Percentiles rank a stretch among this genome's conserved stretches.
Conservation (phyloP, 1,140 invertebrate genomes). For the Kradibia gibbosae region DNA sequence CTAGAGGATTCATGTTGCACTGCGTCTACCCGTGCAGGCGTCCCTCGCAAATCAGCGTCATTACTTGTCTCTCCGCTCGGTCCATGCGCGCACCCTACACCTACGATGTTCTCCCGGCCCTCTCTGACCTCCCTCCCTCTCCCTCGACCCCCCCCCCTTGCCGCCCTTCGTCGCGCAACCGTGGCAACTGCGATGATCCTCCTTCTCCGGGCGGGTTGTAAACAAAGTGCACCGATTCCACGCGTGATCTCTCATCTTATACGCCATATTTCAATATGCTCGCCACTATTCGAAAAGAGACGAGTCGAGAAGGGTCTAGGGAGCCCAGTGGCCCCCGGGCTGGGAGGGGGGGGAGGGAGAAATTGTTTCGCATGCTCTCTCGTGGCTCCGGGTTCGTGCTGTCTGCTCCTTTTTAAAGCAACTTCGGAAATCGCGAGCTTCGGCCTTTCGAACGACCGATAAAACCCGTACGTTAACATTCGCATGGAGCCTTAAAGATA, state of each 20-base stretch:
- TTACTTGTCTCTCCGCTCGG: slow-evolving; percentile 38
- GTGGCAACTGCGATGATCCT: slow-evolving; percentile 27
- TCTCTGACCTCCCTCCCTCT: slow-evolving; percentile 16
- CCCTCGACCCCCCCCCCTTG: slow-evolving; percentile 21
- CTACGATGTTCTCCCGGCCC: slow-evolving; percentile 51
- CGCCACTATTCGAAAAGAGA: background rate
- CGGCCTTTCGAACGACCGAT: background rate
- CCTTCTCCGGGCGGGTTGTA: slow-evolving; percentile 15
- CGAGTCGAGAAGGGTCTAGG: background rate
- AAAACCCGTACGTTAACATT: slow-evolving; percentile 17
- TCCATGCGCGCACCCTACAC: slow-evolving; percentile 30
- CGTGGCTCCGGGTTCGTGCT: background rate
- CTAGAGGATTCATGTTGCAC: slow-evolving; percentile 5
- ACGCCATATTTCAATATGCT: slow-evolving; percentile 32
- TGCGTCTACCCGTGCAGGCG: background rate
- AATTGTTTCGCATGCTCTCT: background rate
- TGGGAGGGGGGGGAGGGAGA: background rate
- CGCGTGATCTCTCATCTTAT: slow-evolving; percentile 22
- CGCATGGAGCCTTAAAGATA: slow-evolving; percentile 10
- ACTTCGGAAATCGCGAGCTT: slow-evolving; percentile 17
- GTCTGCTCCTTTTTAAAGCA: slow-evolving; percentile 1
- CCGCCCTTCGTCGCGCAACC: background rate
- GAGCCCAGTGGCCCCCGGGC: too few species aligned
- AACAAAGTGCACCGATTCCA: slow-evolving; percentile 42
- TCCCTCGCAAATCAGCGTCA: slow-evolving; percentile 54